phyloP scores from a whole-genome alignment of 2,113 vertebrate species.

The Psilopogon haemacephalus region DNA sequence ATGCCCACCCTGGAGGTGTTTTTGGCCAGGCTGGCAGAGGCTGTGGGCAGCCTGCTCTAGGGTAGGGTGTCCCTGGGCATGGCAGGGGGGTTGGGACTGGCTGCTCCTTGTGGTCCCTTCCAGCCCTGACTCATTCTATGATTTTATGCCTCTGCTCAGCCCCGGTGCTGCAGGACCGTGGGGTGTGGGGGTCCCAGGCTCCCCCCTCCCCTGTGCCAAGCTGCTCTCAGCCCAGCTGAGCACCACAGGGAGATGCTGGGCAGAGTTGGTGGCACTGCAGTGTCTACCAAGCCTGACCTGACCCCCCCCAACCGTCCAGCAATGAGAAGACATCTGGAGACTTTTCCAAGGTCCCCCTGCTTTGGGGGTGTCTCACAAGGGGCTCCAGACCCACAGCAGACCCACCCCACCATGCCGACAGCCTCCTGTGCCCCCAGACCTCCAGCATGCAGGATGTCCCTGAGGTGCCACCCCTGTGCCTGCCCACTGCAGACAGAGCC shows the following conservation, averaged over 20 bases:
- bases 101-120: too few relatives aligned
- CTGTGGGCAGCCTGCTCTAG: too few relatives aligned
- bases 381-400: accelerated
- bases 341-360: too few relatives aligned
- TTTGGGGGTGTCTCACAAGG: accelerated
- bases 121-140: too few relatives aligned
- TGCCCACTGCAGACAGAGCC: not conserved
- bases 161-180: accelerated
- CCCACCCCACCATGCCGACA: accelerated
- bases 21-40: too few relatives aligned
- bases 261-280: not conserved
- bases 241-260: accelerated
- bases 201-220: accelerated
- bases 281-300: accelerated
- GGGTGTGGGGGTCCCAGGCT: not conserved
- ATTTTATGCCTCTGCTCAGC: accelerated
- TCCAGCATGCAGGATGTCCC: too few relatives aligned
- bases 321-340: not conserved
- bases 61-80: too few relatives aligned
- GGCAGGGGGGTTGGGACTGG: too few relatives aligned
- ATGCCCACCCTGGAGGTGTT: too few relatives aligned
- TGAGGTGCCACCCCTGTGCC: accelerated
- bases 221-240: not conserved
- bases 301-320: not conserved
- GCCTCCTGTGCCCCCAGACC: accelerated